Percentiles rank a stretch among this genome's conserved stretches.
Conservation (phyloP, 2,113 vertebrate species). For the Epinephelus fuscoguttatus region DNA sequence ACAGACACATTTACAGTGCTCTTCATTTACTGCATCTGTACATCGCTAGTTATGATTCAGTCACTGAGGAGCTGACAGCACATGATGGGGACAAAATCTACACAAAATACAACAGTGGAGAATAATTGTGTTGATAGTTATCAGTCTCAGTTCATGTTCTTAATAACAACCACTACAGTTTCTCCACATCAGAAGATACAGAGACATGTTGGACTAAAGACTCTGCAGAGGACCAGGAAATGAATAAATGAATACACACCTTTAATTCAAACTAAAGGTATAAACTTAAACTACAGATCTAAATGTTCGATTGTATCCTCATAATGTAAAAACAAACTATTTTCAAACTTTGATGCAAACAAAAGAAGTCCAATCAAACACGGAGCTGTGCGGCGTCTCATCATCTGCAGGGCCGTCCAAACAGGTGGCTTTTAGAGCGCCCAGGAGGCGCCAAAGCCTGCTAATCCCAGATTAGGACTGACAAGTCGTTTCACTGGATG, state of each 20-base stretch:
- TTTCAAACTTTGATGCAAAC: slow-evolving; percentile 41
- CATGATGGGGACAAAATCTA: not conserved
- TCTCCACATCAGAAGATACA: not conserved
- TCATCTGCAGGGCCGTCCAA: slow-evolving; percentile 62
- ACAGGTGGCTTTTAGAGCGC: slow-evolving; percentile 80
- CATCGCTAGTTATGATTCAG: slow-evolving; percentile 21
- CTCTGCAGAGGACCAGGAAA: not conserved
- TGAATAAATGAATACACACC: not conserved
- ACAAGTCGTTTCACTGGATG: slow-evolving; percentile 73
- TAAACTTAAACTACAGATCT: not conserved
- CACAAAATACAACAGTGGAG: not conserved
- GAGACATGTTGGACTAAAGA: too few species aligned
- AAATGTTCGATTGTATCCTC: not conserved
- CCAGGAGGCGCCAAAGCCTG: slow-evolving; percentile 65
- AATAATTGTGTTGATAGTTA: not conserved
- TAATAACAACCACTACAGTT: too few species aligned
- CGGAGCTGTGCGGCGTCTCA: slow-evolving; percentile 45
- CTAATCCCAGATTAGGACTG: slow-evolving; percentile 81
- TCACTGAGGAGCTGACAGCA: slow-evolving; percentile 12
- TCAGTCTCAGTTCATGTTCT: not conserved
- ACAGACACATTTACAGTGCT: slow-evolving; percentile 39
- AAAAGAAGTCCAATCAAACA: slow-evolving; percentile 52
- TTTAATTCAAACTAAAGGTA: not conserved
- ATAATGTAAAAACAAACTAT: not conserved
- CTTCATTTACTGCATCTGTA: slow-evolving; percentile 27